Evolutionary conservation across 2,113 vertebrate genomes (phyloP), one percentile per base, ranked within the genome.

Genomic region (Chrysemys picta): DNA sequence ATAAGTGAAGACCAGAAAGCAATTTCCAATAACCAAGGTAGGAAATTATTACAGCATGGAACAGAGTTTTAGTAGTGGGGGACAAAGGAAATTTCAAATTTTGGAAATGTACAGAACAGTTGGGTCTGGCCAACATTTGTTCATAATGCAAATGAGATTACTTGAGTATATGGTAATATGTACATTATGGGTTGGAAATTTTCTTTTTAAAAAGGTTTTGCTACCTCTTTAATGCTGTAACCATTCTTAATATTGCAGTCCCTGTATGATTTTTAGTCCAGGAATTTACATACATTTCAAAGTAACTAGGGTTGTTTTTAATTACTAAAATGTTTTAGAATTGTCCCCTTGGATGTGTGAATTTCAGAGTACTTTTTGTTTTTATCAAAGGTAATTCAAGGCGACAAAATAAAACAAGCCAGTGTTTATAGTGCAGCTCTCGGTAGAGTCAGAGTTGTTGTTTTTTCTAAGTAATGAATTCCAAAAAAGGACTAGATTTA

Each of bases 391-490:
- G 29, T 81, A 31, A 54, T 21, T 59, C 56, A 45, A 52, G 72
- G 25, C 80, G 35, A 14, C 50, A 65, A 21, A 17, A 25, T 87
- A 78, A 93, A 81, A 81, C 49, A 76, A 59, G 49, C 5, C 76
- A 88, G 3, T 76, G 27, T 86, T 80, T 92, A 87, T n/a, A 69
- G 6, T 50, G 54, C 25, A 89, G 84, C 78, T 59, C 78, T 82
- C n/a, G 53, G 5, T 89, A 45, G 65, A 45, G 84, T 69, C 53
- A 54, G 21, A 4, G 53, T 69, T 31, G 42, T 87, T 82, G 94
- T 89, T 53, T 59, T 94, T 97, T 96, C 93, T 80, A 87, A 89
- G 13, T 52, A 82, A 79, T 52, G 81, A 89, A 53, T 94, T 83
- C 90, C 91, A 89, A 91, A 85, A 89, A 92, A 42, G 29, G 52